A percentile compares a stretch with the other conserved stretches of the same genome.
phyloP scores from a whole-genome alignment of 2,113 vertebrate genomes.

The Halcyon malimbica region DNA sequence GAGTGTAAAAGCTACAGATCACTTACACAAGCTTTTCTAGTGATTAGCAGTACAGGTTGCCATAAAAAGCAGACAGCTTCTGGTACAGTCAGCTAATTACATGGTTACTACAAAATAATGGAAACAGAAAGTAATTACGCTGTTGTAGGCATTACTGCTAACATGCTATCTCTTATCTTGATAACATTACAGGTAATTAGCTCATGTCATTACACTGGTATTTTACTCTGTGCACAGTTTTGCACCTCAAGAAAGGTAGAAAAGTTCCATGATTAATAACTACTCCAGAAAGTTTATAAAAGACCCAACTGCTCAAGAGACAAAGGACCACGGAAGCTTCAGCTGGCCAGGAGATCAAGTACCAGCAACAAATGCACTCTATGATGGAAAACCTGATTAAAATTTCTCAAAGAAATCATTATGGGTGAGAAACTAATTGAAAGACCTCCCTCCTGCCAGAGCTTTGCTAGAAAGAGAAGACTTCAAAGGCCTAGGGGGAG shows the following conservation, averaged over 20 bases:
- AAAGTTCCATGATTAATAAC: slow-evolving; percentile 39
- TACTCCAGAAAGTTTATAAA: slow-evolving; percentile 46
- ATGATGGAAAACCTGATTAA: slow-evolving; percentile 70
- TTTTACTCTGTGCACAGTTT: neutral
- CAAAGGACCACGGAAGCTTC: slow-evolving; percentile 40
- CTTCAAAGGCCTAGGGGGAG: slow-evolving; percentile 66
- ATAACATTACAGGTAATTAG: slow-evolving; percentile 18
- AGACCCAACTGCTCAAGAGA: slow-evolving; percentile 20
- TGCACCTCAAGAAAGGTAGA: slow-evolving; percentile 28
- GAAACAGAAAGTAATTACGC: neutral
- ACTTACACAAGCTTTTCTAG: slow-evolving; percentile 20
- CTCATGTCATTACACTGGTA: neutral
- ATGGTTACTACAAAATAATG: slow-evolving; percentile 28
- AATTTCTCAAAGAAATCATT: slow-evolving; percentile 74
- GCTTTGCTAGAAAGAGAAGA: slow-evolving; percentile 59
- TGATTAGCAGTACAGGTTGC: slow-evolving; percentile 43
- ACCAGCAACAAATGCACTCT: slow-evolving; percentile 48
- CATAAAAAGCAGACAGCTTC: slow-evolving; percentile 40
- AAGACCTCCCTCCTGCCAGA: slow-evolving; percentile 65
- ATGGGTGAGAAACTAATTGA: slow-evolving; percentile 68
- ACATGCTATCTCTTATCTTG: slow-evolving; percentile 45
- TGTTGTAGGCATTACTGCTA: slow-evolving; percentile 55
- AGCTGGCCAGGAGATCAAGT: slow-evolving; percentile 61
- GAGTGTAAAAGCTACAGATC: neutral
- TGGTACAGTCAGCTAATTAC: slow-evolving; percentile 44